Evolutionary conservation across 2,113 vertebrate species (phyloP).

Genomic region (Sialia sialis): DNA sequence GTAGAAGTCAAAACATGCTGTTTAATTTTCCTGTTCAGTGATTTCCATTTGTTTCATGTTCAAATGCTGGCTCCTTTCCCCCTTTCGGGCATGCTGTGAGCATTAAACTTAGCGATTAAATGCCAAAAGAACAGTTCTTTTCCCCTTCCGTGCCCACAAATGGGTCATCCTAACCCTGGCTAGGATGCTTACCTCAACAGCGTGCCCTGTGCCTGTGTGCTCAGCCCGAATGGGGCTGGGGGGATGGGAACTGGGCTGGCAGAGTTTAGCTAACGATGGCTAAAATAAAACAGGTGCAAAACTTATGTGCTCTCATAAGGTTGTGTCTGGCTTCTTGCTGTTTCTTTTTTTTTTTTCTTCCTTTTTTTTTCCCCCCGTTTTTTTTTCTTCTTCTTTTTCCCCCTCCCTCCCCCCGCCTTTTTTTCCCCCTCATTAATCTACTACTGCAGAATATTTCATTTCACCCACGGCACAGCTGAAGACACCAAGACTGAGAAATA

Average conservation of each 20-base stretch:
- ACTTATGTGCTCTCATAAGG: not conserved
- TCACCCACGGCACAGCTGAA: not conserved
- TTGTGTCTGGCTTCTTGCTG: not conserved
- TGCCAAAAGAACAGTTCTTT: not conserved
- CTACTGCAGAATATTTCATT: not conserved
- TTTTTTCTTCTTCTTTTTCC: not conserved
- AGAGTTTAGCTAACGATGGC: not conserved
- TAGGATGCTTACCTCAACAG: not conserved
- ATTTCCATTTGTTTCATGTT: constrained; percentile 65
- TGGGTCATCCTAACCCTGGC: not conserved
- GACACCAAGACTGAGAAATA: not conserved
- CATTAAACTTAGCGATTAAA: constrained; percentile 37
- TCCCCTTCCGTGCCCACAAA: not conserved
- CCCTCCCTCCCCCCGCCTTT: too few species aligned
- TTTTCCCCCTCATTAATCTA: not conserved
- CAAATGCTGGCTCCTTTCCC: constrained; percentile 42
- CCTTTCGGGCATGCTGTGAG: constrained; percentile 36
- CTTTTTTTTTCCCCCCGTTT: not conserved
- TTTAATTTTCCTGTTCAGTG: constrained; percentile 64
- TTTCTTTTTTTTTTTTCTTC: not conserved
- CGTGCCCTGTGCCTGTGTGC: not conserved
- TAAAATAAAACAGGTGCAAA: constrained; percentile 32
- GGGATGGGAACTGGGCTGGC: not conserved
- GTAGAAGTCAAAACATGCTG: constrained; percentile 60
- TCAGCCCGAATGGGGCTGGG: not conserved